Evolutionary conservation across 2,888 invertebrate genomes (phyloP).

Genomic region (Mesorhabditis belari): DNA sequence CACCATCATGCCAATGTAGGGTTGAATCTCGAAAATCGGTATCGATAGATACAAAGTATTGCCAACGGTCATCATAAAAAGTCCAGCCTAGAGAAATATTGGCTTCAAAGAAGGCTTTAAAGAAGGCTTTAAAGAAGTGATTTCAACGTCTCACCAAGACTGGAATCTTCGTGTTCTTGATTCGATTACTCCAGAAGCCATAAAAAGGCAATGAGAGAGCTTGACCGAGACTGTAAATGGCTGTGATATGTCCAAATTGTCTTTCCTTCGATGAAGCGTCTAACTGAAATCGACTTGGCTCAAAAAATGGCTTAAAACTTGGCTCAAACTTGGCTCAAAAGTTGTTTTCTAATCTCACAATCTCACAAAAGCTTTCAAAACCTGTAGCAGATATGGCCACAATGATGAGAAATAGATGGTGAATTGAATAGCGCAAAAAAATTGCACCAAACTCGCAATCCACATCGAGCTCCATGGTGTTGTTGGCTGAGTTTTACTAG

Average conservation of each 20-base stretch:
- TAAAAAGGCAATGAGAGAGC: constrained; percentile 26
- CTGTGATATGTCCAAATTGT: constrained; percentile 32
- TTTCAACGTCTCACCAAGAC: neutral
- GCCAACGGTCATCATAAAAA: constrained; percentile 51
- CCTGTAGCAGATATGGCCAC: constrained; percentile 26
- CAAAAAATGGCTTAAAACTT: no score
- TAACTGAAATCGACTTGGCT: no score
- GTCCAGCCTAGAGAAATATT: constrained; percentile 18
- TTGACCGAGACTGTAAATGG: constrained; percentile 27
- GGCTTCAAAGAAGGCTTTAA: no score
- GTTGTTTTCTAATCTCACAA: no score
- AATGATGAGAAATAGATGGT: constrained; percentile 17
- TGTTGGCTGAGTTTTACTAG: no score
- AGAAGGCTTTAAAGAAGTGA: neutral
- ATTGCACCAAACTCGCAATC: constrained; percentile 9
- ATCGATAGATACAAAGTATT: constrained; percentile 54
- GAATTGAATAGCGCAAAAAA: constrained; percentile 14
- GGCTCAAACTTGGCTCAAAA: no score
- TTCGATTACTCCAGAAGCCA: constrained; percentile 23
- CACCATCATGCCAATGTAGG: constrained; percentile 40
- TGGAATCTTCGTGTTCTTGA: neutral
- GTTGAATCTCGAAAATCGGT: constrained; percentile 38
- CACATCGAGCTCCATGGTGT: constrained; percentile 16
- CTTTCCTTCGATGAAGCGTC: constrained; percentile 12
- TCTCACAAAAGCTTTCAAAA: constrained; percentile 1